A percentile compares a stretch with the other conserved stretches of the same genome.
Conservation (phyloP, 1,140 invertebrate genomes). For the Papilio polyxenes region DNA sequence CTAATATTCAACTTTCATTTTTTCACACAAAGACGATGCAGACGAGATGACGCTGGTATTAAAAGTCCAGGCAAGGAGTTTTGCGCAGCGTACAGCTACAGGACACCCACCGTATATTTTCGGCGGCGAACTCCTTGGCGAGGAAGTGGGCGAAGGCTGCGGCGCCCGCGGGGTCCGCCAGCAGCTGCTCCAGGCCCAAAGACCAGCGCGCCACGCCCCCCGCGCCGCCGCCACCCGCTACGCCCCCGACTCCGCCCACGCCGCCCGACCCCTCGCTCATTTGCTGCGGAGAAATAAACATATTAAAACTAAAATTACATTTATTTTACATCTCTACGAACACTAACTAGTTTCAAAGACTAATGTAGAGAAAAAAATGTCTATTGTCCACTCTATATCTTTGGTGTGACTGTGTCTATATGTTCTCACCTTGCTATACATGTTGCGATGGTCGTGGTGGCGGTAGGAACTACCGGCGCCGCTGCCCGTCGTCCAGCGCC, state of each 20-base stretch:
- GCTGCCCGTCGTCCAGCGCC: conserved; percentile 82
- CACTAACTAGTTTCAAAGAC: too few species aligned
- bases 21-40: neutral
- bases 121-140: conserved; percentile 97
- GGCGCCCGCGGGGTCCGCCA: conserved; percentile 92
- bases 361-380: too few species aligned
- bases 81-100: neutral
- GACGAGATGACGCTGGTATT: neutral
- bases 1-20: too few species aligned
- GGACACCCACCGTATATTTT: conserved; percentile 88
- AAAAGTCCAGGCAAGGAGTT: neutral
- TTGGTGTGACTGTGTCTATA: neutral
- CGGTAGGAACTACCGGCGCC: conserved; percentile 78
- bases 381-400: neutral
- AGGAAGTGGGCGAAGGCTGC: conserved; percentile 96
- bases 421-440: conserved; percentile 70
- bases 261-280: conserved; percentile 65
- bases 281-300: conserved; percentile 63
- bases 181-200: conserved; percentile 92
- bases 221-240: conserved; percentile 77
- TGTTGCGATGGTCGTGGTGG: conserved; percentile 70
- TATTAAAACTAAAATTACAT: neutral
- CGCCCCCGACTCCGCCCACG: conserved; percentile 62
- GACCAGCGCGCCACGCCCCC: conserved; percentile 88
- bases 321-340: too few species aligned